phyloP scores from a whole-genome alignment of 2,888 invertebrate genomes.

The Mythimna albipuncta region DNA sequence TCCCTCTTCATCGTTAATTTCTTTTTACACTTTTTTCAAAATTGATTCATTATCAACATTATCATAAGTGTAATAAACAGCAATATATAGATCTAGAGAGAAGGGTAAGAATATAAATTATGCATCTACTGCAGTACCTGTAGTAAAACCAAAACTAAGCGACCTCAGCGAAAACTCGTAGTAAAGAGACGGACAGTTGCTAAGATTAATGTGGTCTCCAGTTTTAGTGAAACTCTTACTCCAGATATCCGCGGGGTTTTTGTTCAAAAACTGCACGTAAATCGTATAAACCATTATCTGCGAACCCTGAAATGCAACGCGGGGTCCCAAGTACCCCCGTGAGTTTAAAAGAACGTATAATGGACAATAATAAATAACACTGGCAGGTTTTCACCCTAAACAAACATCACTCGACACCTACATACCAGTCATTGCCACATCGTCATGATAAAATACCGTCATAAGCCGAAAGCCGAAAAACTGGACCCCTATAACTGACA shows the following conservation, averaged over 20 bases:
- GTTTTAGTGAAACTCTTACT: conserved; percentile 78
- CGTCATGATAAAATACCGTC: conserved; percentile 85
- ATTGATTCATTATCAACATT: neutral
- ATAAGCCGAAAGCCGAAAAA: conserved; percentile 86
- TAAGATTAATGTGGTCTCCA: conserved; percentile 84
- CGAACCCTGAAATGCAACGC: conserved; percentile 50
- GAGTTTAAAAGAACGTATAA: conserved; percentile 61
- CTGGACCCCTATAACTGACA: conserved; percentile 87
- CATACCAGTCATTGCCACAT: conserved; percentile 73
- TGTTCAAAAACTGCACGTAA: conserved; percentile 57
- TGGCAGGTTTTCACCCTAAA: conserved; percentile 67
- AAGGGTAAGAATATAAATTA: neutral
- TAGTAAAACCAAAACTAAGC: conserved; percentile 23
- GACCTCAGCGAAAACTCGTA: conserved; percentile 61
- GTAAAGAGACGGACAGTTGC: conserved; percentile 74
- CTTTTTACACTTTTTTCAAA: neutral
- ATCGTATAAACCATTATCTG: conserved; percentile 57
- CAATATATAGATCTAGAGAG: too few relatives aligned
- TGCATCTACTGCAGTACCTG: neutral
- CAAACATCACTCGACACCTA: conserved; percentile 68
- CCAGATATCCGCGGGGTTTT: conserved; percentile 75
- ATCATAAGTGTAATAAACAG: too few relatives aligned
- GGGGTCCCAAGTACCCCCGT: conserved; percentile 52
- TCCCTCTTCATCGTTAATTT: too few relatives aligned
- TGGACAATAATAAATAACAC: conserved; percentile 65